phyloP scores from a whole-genome alignment of 2,113 vertebrate species.

The Nestor notabilis region DNA sequence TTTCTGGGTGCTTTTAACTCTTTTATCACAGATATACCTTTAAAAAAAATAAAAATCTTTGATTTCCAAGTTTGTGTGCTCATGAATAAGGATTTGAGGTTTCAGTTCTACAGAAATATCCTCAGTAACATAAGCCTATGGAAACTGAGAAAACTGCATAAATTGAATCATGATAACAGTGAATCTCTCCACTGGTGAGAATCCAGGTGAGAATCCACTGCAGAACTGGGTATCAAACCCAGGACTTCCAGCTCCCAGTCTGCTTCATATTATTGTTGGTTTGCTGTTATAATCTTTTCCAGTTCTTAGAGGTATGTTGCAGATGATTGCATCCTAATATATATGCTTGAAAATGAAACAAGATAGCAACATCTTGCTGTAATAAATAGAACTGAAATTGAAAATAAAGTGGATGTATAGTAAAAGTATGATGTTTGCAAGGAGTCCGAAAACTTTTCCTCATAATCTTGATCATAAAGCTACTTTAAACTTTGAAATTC shows the following conservation, averaged over 20 bases:
- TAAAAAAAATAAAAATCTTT: neutral
- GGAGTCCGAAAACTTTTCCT: neutral
- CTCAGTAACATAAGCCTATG: neutral
- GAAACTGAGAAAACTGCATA: neutral
- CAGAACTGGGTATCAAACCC: neutral
- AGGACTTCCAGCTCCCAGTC: neutral
- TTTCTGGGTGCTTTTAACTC: conserved; percentile 44
- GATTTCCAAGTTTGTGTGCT: neutral
- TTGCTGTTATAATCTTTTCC: neutral
- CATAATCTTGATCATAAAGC: neutral
- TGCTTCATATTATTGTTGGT: neutral
- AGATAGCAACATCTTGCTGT: neutral
- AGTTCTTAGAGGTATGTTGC: conserved; percentile 5
- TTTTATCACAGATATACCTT: neutral
- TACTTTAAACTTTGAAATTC: neutral
- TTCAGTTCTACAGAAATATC: neutral
- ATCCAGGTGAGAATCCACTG: neutral
- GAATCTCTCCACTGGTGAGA: neutral
- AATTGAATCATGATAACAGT: neutral
- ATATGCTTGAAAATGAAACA: conserved; percentile 13
- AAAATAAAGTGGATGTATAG: neutral
- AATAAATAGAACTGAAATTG: conserved; percentile 11
- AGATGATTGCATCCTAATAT: conserved; percentile 31
- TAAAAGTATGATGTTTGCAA: neutral
- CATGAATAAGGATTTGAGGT: neutral